These are phyloP conservation scores for Merops nubicus DNA, from an alignment of 2,113 vertebrate species.

Conservation along the genomic window DNA sequence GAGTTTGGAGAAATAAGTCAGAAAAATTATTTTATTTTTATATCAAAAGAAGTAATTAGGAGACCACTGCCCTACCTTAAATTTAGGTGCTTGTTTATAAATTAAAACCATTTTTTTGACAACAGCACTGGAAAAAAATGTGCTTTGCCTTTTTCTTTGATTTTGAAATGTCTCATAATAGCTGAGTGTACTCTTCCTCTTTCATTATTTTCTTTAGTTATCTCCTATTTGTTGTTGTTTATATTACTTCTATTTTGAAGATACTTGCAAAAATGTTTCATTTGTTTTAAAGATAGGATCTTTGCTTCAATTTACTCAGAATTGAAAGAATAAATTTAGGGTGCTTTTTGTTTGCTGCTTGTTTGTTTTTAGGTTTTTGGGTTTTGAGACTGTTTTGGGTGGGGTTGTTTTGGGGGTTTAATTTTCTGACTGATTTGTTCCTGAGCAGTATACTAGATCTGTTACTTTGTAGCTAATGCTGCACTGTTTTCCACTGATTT, in stretches of 20 bases:
- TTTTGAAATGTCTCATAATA: neutral
- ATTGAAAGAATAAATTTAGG: neutral
- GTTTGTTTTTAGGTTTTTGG: neutral
- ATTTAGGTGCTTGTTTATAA: neutral
- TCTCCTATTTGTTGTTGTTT: neutral
- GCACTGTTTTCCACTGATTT: neutral
- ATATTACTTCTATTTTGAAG: neutral
- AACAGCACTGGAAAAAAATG: neutral
- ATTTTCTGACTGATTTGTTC: neutral
- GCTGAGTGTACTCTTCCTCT: accelerated
- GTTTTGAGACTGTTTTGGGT: neutral
- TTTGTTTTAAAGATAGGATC: neutral
- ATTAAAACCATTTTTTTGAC: neutral
- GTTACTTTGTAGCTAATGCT: neutral
- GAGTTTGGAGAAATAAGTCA: neutral
- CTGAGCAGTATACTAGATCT: neutral
- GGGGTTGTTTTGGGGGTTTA: accelerated
- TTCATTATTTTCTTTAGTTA: neutral
- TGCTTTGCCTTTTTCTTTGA: neutral
- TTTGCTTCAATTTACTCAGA: neutral
- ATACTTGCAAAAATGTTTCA: neutral
- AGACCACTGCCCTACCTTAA: neutral
- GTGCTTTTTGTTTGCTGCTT: neutral
- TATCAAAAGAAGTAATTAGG: neutral
- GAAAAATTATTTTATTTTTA: neutral